Base-by-base conservation (phyloP, 2,113 vertebrate genomes). In the Procavia capensis region DNA sequence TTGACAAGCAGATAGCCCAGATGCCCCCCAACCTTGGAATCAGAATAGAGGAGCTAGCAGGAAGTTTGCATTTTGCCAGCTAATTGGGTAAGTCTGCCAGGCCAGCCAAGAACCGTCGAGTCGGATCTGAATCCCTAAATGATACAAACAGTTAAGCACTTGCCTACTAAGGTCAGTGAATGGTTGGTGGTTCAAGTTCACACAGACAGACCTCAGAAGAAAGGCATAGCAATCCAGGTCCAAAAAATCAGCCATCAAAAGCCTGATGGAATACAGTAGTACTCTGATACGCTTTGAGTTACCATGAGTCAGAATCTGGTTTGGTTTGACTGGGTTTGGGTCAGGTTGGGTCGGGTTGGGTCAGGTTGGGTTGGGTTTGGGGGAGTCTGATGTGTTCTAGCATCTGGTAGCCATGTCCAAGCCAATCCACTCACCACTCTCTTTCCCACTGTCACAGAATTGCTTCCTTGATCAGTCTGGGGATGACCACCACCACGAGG, bases 401-500 rank as follows among this genome's bases (percentile, higher is more conserved):
- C 4, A 0, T 39, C 75, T 31, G 25, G 41, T 59, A 61, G 36
- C 31, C 31, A 14, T n/a, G 63, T n/a, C 66, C 39, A 31, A 9
- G 1, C 16, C 25, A 1, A 3, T 14, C 36, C 34, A 11, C 20
- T 24, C 24, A 3, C 86, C 11, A 13, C 14, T 25, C 68, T 80
- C 50, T 29, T 7, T 22, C 16, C 88, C 54, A 1, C 25, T 82
- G n/a, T 16, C 34, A 45, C 41, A 36, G 14, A 34, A 36, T 5
- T 31, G 3, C 57, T 80, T 45, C 36, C 2, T 19, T 13, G 14
- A 7, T 29, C 47, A 50, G 20, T 47, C 29, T 43, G 0, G 0
- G 47, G 2, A 66, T 76, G 54, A 29, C 75, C 74, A 11, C 66
- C 0, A 0, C 0, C 29, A 25, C 0, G 0, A 0, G 1, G 5